Base-by-base conservation (phyloP, 2,888 invertebrate species). In the Aspidiotus rigidus region DNA sequence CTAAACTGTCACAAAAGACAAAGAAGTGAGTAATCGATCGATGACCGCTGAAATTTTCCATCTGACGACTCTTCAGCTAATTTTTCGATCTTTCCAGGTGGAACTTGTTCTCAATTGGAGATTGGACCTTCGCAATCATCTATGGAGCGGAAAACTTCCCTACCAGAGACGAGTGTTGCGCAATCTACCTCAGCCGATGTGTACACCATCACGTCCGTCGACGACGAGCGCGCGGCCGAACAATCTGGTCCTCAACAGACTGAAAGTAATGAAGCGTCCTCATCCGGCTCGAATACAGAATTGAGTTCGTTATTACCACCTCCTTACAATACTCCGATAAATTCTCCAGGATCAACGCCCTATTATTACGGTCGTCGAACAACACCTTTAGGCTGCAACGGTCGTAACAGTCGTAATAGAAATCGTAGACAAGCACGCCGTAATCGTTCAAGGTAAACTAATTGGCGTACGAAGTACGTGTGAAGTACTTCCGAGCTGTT, bases 201-300 rank as follows among this genome's bases (percentile, higher is more conserved):
- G 5, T 67, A 67, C 9, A 60, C 67, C 10, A 57, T 57, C 10
- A 57, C 57, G 17, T 49, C 49, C 3, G 6, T 49, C 49, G 49
- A 49, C 8, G 67, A 67, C 42, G 59, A 67, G 15, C 28, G 17
- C 39, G 57, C 56, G 44, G 8, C 53, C 39, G 67, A 60, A 16
- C 10, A 16, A n/a, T 42, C 17, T 49, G 49, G 67, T 42, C 44
- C 67, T n/a, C 44, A 60, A 42, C 42, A 55, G n/a, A 44, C 41
- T 49, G 69, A 69, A 56, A 69, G 62, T 57, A 69, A 69, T 55
- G 72, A 71, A 53, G 72, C 73, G 15, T 79, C 79, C 3, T 77
- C 84, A 76, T 82, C 85, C 79, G 78, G 85, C 78, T 79, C 86
- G 75, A 83, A 86, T 80, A 77, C 84, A 80, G 78, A 87, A 81